These are phyloP conservation scores for Dasyornis broadbenti DNA, from an alignment of 2,113 vertebrate species.

Conservation along the genomic window DNA sequence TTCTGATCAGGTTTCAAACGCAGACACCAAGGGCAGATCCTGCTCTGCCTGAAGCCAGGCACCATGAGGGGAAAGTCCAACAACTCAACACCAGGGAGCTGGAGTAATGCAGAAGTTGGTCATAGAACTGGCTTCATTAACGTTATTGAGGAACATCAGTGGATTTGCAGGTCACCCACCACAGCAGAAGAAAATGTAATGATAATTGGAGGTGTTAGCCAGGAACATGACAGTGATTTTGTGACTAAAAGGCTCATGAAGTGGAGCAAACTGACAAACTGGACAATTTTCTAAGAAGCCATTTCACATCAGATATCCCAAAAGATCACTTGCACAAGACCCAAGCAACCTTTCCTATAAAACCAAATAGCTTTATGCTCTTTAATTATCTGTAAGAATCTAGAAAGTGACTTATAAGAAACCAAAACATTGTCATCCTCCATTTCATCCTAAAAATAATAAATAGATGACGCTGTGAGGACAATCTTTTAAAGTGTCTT, in stretches of 20 bases:
- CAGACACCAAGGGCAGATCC: neutral
- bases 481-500: neutral
- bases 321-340: neutral
- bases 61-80: neutral
- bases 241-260: neutral
- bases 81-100: neutral
- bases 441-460: neutral
- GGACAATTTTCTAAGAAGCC: neutral
- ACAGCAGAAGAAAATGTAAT: neutral
- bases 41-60: neutral
- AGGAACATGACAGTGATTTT: neutral
- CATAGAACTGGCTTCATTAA: neutral
- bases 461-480: neutral
- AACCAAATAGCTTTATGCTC: neutral
- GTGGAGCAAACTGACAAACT: neutral
- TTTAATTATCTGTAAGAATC: neutral
- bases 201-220: neutral
- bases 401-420: neutral
- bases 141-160: neutral
- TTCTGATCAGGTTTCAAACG: neutral
- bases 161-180: neutral
- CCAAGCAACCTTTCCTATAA: neutral
- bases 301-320: neutral
- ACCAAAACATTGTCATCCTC: neutral
- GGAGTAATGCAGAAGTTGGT: neutral